Base-by-base conservation (phyloP, 2,888 invertebrate genomes). In the Hetaerina titia region DNA sequence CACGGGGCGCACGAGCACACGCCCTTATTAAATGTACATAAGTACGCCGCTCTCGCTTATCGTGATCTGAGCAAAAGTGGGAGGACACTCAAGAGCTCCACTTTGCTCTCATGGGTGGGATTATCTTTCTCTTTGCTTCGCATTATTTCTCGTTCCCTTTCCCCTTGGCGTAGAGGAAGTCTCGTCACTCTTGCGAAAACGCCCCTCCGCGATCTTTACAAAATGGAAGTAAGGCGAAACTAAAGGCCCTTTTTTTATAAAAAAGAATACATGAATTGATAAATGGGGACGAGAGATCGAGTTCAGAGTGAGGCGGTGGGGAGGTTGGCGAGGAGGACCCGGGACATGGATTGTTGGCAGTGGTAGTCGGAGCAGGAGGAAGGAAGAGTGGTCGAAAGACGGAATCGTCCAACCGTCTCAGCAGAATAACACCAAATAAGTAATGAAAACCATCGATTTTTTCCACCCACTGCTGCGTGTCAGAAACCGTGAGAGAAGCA, bases 361-460 rank as follows among this genome's bases (percentile, higher is more conserved):
- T 13, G n/a, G 11, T n/a, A 15, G 81, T 25, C 1, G 11, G 13
- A 13, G 81, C 1, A 0, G 2, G 81, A 81, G 81, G 15, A 89
- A 57, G 57, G 57, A 60, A 13, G 31, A 63, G 90, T 19, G 58
- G 25, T 31, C 31, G n/a, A 31, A 22, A 64, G 17, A 58, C 19
- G 64, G 57, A 90, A 90, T 69, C 90, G 64, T 90, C 90, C 22
- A 64, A 56, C 90, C 63, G 90, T 90, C 90, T 90, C 90, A 15
- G 63, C 56, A 64, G 63, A 90, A 90, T 90, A 90, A 90, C 90
- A 90, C 90, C 90, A 90, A 90, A 90, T 90, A 90, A 90, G 90
- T 90, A 90, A 90, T 90, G 90, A 90, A 90, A 90, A 90, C 63
- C 64, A 90, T 90, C 90, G 90, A 90, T 90, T 90, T 90, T 63